Evolutionary conservation across 2,888 invertebrate species (phyloP), one percentile per base, ranked within the genome.

Genomic region (Desoria tigrina): DNA sequence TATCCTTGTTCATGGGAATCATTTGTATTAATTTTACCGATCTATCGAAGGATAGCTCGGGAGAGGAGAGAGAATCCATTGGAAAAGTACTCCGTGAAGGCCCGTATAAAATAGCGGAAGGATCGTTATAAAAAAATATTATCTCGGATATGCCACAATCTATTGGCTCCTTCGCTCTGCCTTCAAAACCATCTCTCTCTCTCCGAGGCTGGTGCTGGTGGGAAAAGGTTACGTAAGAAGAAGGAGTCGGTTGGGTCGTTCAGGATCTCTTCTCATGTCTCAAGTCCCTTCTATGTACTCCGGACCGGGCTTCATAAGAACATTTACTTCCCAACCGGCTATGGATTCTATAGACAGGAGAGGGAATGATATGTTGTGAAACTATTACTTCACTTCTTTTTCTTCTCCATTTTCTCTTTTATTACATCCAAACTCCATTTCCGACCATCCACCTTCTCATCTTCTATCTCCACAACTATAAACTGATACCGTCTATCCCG

Each of bases 11-110:
- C 73, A 71, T 71, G 69, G 69, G 70, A 72, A 74, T 71, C 72
- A 74, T 74, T 74, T 74, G 74, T 74, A 72, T 74, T 74, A 74
- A 74, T 74, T 74, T 74, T 70, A 69, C 70, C 71, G 72, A 74
- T 74, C 72, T 68, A 74, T 69, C 69, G 64, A 69, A 59, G 60
- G 66, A 71, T 68, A 66, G n/a, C n/a, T n/a, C n/a, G n/a, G n/a
- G n/a, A n/a, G n/a, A n/a, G 71, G 57, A 56, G 51, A 54, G 62
- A 37, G 66, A 69, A 69, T 68, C 68, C 63, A 68, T 69, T 69
- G 68, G 66, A 64, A 62, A 50, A 42, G 42, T 57, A 59, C 53
- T 24, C 27, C 51, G 55, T 57, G 51, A 59, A 65, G 50, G 61
- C 49, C 23, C 23, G 55, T 55, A 65, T 61, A 59, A 65, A 58